Evolutionary conservation across 2,888 invertebrate genomes (phyloP).

Genomic region (Gisinianus flammeolus): DNA sequence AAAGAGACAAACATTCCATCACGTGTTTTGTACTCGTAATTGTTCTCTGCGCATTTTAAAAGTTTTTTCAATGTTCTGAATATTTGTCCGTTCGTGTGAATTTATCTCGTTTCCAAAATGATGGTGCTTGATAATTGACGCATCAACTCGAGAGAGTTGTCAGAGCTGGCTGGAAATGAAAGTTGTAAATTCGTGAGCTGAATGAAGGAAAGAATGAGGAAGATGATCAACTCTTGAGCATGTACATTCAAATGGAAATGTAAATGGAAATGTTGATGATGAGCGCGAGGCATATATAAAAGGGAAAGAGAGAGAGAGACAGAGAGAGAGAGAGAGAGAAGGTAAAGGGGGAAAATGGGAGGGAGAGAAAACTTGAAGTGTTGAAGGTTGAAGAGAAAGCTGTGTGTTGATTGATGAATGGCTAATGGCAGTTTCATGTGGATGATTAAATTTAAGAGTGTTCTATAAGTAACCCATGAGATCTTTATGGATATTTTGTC

Average conservation of each 20-base stretch:
- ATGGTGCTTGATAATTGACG: no score
- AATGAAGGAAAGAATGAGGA: neutral
- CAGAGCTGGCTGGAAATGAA: no score
- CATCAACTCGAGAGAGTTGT: no score
- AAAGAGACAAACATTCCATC: neutral
- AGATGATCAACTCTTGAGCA: neutral
- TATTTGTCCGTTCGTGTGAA: neutral
- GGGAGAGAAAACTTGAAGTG: neutral
- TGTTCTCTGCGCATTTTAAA: neutral
- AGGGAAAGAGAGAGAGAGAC: neutral
- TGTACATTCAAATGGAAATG: neutral
- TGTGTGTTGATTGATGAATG: conserved; percentile 34
- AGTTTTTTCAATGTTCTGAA: no score
- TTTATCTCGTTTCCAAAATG: no score
- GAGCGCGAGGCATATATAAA: neutral
- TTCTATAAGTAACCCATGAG: neutral
- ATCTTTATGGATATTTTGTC: conserved; percentile 8
- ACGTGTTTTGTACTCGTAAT: neutral
- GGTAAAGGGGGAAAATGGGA: neutral
- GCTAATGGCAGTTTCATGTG: conserved; percentile 22
- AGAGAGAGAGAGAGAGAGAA: neutral
- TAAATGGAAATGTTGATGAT: neutral
- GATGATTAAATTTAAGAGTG: conserved; percentile 35
- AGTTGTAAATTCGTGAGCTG: no score
- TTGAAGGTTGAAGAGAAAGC: neutral